phyloP scores from a whole-genome alignment of 2,888 invertebrate genomes.

The Stomorhina lunata region DNA sequence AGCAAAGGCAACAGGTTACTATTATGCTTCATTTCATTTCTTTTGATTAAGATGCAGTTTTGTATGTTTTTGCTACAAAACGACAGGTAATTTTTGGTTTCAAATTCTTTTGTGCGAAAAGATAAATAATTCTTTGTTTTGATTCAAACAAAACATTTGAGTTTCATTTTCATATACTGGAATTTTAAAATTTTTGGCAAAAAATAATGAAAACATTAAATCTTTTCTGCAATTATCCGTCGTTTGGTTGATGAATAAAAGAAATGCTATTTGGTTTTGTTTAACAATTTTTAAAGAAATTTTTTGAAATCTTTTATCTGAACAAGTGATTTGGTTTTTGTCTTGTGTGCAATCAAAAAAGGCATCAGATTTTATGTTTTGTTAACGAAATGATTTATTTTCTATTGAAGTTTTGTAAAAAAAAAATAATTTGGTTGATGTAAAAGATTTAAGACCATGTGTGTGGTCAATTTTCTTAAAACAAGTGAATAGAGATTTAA shows the following conservation, averaged over 20 bases:
- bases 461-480: slow-evolving; percentile 45
- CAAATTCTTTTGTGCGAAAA: slow-evolving; percentile 31
- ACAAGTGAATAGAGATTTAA: not conserved
- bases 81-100: slow-evolving; percentile 46
- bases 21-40: not conserved
- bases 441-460: not conserved
- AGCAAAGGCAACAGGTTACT: slow-evolving; percentile 47
- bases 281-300: not conserved
- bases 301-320: not conserved
- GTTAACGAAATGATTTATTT: slow-evolving; percentile 14
- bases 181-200: slow-evolving; percentile 9
- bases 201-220: slow-evolving; percentile 10
- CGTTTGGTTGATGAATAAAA: not conserved
- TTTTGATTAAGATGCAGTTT: slow-evolving; percentile 1
- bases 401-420: not conserved
- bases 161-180: not conserved
- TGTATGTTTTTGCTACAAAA: not conserved
- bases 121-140: slow-evolving; percentile 26
- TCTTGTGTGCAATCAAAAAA: slow-evolving; percentile 3
- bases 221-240: slow-evolving; percentile 41
- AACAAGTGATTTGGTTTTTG: slow-evolving; percentile 11
- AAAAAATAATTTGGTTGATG: not conserved
- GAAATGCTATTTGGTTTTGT: not conserved
- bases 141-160: not conserved
- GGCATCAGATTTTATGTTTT: not conserved